Percentiles rank a stretch among this genome's conserved stretches.
phyloP scores from a whole-genome alignment of 2,113 vertebrate genomes.

The Cynocephalus volans region DNA sequence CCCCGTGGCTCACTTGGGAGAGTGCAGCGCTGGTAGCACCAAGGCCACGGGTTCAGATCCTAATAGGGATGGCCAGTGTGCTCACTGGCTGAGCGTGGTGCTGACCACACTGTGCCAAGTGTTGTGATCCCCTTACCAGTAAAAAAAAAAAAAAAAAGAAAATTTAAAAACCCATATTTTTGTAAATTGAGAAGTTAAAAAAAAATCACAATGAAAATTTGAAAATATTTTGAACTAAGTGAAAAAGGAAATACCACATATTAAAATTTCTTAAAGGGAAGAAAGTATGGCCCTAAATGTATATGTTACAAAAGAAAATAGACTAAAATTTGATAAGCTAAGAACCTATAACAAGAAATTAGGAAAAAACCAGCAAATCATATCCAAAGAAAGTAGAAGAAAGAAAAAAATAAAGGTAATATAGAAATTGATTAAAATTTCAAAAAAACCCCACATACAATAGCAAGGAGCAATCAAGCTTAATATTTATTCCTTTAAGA shows the following conservation, averaged over 20 bases:
- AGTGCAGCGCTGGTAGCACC: too few relatives aligned
- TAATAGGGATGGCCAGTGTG: too few relatives aligned
- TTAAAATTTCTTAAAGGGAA: neutral
- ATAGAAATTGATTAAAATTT: neutral
- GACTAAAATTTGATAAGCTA: neutral
- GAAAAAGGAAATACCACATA: neutral
- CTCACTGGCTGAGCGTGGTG: too few relatives aligned
- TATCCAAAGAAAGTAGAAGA: neutral
- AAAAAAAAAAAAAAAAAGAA: too few relatives aligned
- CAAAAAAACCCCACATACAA: neutral
- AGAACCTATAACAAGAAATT: neutral
- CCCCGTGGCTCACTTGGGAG: too few relatives aligned
- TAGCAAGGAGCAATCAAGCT: neutral
- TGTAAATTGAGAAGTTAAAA: neutral
- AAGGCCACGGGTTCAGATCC: too few relatives aligned
- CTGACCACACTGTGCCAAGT: too few relatives aligned
- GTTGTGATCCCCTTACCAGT: too few relatives aligned
- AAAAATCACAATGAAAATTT: neutral
- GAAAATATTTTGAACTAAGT: slow-evolving; percentile 2
- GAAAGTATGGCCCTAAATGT: neutral
- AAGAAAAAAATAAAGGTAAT: neutral
- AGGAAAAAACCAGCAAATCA: neutral
- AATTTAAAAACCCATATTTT: too few relatives aligned
- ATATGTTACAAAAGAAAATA: neutral
- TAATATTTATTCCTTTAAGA: neutral